These are phyloP conservation scores for Jordanella pulchra DNA, from an alignment of 2,797 vertebrate genomes.

Conservation along the genomic window DNA sequence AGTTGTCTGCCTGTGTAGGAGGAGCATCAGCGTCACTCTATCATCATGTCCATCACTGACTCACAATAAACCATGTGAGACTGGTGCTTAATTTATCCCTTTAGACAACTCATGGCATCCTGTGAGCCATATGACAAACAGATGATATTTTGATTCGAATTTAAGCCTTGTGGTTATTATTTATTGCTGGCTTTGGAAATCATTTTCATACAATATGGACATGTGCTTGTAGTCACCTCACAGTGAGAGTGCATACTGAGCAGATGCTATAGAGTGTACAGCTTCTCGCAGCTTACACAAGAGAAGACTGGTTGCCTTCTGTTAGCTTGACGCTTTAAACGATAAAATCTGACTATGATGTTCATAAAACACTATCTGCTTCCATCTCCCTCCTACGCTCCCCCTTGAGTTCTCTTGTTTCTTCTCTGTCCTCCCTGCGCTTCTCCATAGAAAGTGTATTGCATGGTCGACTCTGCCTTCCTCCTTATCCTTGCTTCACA, in stretches of 20 bases:
- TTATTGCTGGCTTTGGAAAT: slow-evolving; percentile 45
- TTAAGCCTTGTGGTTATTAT: slow-evolving; percentile 36
- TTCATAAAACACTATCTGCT: slow-evolving; percentile 71
- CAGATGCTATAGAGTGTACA: slow-evolving; percentile 48
- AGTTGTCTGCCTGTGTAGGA: slow-evolving; percentile 50
- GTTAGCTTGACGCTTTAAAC: slow-evolving; percentile 71
- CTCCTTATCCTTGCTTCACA: slow-evolving; percentile 64
- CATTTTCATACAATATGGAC: slow-evolving; percentile 56
- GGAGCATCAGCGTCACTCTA: slow-evolving; percentile 46
- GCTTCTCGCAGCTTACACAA: slow-evolving; percentile 57
- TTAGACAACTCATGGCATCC: slow-evolving; percentile 29
- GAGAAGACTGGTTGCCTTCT: slow-evolving; percentile 60
- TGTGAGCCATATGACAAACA: slow-evolving; percentile 33
- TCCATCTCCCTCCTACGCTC: slow-evolving; percentile 60
- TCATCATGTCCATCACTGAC: slow-evolving; percentile 57
- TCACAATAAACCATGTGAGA: slow-evolving; percentile 54
- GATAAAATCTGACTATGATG: slow-evolving; percentile 75
- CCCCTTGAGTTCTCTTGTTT: slow-evolving; percentile 52
- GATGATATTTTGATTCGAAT: slow-evolving; percentile 61
- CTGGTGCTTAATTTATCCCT: slow-evolving; percentile 37
- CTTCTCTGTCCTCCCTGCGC: slow-evolving; percentile 43
- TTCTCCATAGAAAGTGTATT: slow-evolving; percentile 50
- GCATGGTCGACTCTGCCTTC: slow-evolving; percentile 63
- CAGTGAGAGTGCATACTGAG: slow-evolving; percentile 44
- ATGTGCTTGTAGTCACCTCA: slow-evolving; percentile 49